Conservation (phyloP, 2,113 vertebrate genomes). For the Actenoides hombroni region DNA sequence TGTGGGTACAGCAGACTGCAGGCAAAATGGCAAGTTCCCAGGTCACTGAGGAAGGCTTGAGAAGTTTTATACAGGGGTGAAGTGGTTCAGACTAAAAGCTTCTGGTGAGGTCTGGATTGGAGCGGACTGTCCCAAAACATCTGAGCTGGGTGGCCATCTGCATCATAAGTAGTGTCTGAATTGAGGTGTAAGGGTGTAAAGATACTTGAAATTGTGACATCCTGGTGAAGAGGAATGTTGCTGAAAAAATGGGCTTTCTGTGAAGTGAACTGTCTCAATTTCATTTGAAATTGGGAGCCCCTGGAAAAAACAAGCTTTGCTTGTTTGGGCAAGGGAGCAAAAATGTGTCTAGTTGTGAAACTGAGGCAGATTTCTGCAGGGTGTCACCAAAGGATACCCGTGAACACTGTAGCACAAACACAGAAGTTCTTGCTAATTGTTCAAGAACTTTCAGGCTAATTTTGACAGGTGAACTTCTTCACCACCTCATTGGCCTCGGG, state of each 20-base stretch:
- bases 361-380: neutral
- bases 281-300: neutral
- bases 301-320: neutral
- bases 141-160: neutral
- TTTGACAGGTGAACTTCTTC: neutral
- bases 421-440: neutral
- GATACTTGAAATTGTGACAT: neutral
- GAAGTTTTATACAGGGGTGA: accelerated
- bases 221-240: neutral
- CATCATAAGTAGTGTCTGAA: neutral
- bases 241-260: neutral
- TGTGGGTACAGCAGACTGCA: neutral
- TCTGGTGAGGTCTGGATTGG: neutral
- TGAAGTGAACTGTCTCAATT: neutral
- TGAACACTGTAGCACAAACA: neutral
- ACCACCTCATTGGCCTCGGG: neutral
- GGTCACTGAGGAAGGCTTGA: neutral
- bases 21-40: neutral
- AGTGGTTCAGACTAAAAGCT: neutral
- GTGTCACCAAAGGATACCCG: neutral
- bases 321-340: neutral
- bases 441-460: neutral
- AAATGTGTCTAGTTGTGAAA: neutral
- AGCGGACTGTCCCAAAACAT: neutral
- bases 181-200: neutral